Evolutionary conservation across 2,113 vertebrate species (phyloP).

Genomic region (Poecile atricapillus): DNA sequence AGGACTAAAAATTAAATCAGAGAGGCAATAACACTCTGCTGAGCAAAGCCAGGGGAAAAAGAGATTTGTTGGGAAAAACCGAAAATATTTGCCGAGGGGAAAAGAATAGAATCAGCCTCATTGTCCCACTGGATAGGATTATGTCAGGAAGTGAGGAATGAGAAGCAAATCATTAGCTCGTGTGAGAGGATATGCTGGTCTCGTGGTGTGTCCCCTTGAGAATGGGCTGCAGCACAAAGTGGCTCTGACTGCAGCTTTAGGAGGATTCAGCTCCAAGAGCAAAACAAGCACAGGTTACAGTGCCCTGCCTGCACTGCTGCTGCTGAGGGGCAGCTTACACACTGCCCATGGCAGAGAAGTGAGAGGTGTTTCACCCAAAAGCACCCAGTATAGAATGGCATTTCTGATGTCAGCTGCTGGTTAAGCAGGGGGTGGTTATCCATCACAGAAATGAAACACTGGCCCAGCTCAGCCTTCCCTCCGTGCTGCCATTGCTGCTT

Average conservation of each 20-base stretch:
- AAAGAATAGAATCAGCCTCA: neutral
- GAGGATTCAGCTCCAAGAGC: neutral
- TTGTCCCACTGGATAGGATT: neutral
- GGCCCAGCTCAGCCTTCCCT: neutral
- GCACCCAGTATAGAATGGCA: neutral
- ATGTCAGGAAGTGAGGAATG: neutral
- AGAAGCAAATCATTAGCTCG: neutral
- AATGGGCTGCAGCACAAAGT: neutral
- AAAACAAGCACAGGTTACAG: neutral
- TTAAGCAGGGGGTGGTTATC: neutral
- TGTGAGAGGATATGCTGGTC: neutral
- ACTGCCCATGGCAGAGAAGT: neutral
- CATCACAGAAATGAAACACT: neutral
- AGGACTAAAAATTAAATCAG: neutral
- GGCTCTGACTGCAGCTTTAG: neutral
- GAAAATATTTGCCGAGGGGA: neutral
- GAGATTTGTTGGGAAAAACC: neutral
- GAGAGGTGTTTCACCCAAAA: neutral
- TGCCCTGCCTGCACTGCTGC: neutral
- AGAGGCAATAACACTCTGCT: neutral
- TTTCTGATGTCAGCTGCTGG: neutral
- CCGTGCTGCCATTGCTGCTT: neutral
- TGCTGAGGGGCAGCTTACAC: neutral
- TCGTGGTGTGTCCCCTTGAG: neutral
- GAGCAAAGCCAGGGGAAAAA: neutral